Percentiles rank a stretch among this genome's conserved stretches.
Evolutionary conservation across 2,113 vertebrate species (phyloP).

Genomic region (Chrysochloris asiatica): DNA sequence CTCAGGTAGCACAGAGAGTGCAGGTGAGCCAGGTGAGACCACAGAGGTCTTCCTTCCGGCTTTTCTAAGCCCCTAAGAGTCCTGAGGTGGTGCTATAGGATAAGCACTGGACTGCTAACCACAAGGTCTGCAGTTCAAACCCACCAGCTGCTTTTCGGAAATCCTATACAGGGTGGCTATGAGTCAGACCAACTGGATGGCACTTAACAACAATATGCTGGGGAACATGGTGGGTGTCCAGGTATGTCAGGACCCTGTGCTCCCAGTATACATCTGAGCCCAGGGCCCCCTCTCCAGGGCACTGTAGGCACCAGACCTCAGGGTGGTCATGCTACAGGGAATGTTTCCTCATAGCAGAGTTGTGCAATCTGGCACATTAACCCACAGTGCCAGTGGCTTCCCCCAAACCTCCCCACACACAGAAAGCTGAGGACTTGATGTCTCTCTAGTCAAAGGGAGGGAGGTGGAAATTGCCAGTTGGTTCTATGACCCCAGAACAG

Average conservation of each 20-base stretch:
- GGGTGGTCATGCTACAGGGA: background rate
- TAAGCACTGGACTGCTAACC: too few species aligned
- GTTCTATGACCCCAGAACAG: background rate
- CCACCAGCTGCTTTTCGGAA: too few species aligned
- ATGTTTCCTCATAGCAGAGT: rapidly evolving
- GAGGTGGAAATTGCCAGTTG: rapidly evolving
- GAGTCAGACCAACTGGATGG: too few species aligned
- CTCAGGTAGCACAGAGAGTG: background rate
- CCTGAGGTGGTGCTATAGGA: too few species aligned
- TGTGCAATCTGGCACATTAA: rapidly evolving
- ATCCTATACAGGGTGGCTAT: too few species aligned
- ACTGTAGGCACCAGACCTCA: background rate
- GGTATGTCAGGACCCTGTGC: too few species aligned
- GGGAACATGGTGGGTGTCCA: background rate
- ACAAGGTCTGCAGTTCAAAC: too few species aligned
- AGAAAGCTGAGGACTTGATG: background rate
- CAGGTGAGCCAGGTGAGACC: background rate
- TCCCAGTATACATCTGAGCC: background rate
- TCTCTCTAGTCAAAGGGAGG: rapidly evolving
- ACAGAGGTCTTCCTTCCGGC: background rate
- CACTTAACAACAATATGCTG: too few species aligned
- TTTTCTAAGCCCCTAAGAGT: background rate
- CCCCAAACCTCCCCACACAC: background rate
- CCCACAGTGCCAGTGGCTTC: too few species aligned
- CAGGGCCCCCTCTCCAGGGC: background rate